Percentiles rank a stretch among this genome's conserved stretches.
These are phyloP conservation scores for Ascaphus truei DNA, from an alignment of 2,113 vertebrate species.

Conservation along the genomic window DNA sequence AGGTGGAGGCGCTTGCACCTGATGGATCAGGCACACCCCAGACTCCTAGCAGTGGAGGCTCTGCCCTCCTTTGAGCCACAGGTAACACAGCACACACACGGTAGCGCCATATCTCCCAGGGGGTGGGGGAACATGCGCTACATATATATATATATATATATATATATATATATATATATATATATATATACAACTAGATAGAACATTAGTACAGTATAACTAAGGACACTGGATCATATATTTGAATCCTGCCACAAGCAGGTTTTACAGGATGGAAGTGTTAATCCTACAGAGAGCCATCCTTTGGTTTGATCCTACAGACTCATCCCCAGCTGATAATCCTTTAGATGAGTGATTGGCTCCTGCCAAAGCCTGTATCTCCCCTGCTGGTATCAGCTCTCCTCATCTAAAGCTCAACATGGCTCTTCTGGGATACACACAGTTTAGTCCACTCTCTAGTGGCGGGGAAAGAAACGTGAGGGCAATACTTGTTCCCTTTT, in stretches of 20 bases:
- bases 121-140: too few species aligned
- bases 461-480: too few species aligned
- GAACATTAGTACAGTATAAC: background rate
- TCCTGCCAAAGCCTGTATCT: conserved; percentile 28
- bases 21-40: too few species aligned
- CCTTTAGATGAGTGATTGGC: conserved; percentile 30
- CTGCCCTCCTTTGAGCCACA: too few species aligned
- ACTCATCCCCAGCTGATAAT: conserved; percentile 29
- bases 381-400: conserved; percentile 25
- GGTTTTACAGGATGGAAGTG: conserved; percentile 23
- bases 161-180: background rate
- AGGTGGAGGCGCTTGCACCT: too few species aligned
- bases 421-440: conserved; percentile 24
- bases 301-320: conserved; percentile 22
- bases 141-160: background rate
- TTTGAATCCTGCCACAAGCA: conserved; percentile 2
- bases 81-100: too few species aligned
- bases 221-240: background rate
- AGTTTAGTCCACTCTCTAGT: conserved; percentile 8
- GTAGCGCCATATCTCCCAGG: too few species aligned
- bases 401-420: conserved; percentile 25
- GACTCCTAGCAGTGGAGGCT: too few species aligned
- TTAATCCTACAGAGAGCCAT: conserved; percentile 20
- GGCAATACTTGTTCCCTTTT: background rate
- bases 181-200: background rate